Conservation (phyloP, 92 coral and sea anemone genomes). For the Chrysogorgia sp. region DNA sequence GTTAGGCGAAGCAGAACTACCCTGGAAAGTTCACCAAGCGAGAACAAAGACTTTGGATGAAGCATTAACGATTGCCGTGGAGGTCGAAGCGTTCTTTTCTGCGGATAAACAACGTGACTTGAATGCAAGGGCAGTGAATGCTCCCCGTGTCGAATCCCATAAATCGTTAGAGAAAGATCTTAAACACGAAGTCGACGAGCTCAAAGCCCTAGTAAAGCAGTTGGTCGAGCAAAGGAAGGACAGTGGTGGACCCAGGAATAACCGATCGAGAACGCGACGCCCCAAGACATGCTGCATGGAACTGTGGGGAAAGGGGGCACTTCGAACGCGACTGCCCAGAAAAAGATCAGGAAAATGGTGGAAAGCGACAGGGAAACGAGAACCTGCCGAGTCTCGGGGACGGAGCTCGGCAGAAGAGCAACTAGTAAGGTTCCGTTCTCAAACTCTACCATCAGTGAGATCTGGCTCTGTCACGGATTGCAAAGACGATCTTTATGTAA, state of each 20-base stretch:
- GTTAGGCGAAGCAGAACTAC: slow-evolving; percentile 15
- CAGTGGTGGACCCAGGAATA: neutral
- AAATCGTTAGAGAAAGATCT: neutral
- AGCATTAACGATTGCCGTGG: slow-evolving; percentile 23
- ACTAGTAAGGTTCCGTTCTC: neutral
- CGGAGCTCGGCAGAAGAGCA: slow-evolving; percentile 11
- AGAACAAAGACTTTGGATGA: slow-evolving; percentile 8
- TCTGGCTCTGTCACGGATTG: neutral
- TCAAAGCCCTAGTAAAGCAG: neutral
- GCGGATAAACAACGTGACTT: slow-evolving; percentile 30
- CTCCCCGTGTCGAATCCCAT: neutral
- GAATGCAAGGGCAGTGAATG: slow-evolving; percentile 24
- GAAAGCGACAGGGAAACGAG: neutral
- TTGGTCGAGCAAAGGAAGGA: neutral
- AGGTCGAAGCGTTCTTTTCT: slow-evolving; percentile 31
- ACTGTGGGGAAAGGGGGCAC: slow-evolving; percentile 21
- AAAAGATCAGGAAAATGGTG: neutral
- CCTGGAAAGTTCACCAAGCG: slow-evolving; percentile 28
- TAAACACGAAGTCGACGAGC: slow-evolving; percentile 5
- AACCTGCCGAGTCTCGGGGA: slow-evolving; percentile 16
- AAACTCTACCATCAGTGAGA: slow-evolving; percentile 1
- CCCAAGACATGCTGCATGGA: slow-evolving; percentile 21
- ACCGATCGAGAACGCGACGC: neutral
- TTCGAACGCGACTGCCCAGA: slow-evolving; percentile 7
- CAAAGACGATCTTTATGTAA: slow-evolving; percentile 3